These are phyloP conservation scores for Loripinus fragilis DNA, from an alignment of 2,888 invertebrate genomes.

Conservation along the genomic window DNA sequence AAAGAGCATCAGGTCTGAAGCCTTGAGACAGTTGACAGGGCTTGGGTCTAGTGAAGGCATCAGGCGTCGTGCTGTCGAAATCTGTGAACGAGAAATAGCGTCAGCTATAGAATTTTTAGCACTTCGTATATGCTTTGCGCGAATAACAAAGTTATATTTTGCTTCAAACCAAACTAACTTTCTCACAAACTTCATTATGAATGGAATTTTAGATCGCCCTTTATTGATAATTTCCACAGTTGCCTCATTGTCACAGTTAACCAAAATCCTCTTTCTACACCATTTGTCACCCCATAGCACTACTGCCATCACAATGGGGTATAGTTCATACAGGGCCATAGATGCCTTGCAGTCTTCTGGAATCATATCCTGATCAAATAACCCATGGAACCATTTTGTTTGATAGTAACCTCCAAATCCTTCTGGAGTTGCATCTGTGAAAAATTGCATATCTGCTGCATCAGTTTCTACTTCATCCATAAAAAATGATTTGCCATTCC, in stretches of 20 bases:
- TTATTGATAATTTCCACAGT: constrained; percentile 40
- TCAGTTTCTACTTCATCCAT: neutral
- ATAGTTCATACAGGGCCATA: neutral
- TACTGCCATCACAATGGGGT: constrained; percentile 42
- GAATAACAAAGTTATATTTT: neutral
- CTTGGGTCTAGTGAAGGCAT: neutral
- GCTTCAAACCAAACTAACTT: constrained; percentile 12
- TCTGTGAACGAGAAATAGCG: neutral
- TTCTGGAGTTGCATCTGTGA: no score
- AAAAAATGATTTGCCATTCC: neutral
- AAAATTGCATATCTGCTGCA: no score
- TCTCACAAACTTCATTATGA: constrained; percentile 35
- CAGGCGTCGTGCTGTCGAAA: neutral
- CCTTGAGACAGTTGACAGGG: neutral
- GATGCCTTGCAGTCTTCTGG: no score
- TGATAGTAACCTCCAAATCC: no score
- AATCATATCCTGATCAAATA: no score
- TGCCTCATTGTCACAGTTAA: constrained; percentile 44
- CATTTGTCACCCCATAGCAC: constrained; percentile 27
- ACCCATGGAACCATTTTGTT: no score
- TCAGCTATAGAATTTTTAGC: neutral
- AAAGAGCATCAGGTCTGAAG: constrained; percentile 16
- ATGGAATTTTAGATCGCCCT: constrained; percentile 24
- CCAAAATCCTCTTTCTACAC: constrained; percentile 17
- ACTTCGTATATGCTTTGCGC: neutral